Conservation (phyloP, 2,797 vertebrate genomes). For the Oophaga sylvatica region DNA sequence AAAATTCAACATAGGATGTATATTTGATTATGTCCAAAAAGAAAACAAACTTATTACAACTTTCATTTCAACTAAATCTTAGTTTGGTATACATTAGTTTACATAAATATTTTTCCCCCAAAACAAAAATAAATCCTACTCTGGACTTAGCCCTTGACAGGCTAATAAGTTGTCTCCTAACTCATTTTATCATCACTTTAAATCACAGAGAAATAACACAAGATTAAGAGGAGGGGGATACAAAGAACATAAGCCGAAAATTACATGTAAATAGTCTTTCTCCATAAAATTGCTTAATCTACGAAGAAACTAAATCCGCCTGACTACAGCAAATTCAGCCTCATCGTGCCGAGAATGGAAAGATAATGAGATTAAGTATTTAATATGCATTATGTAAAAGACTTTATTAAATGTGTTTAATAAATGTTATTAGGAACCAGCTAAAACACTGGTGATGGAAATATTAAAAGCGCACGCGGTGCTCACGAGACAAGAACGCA, state of each 20-base stretch:
- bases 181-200: slow-evolving; percentile 24
- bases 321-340: slow-evolving; percentile 23
- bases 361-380: slow-evolving; percentile 58
- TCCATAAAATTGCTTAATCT: slow-evolving; percentile 34
- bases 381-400: slow-evolving; percentile 52
- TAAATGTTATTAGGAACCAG: slow-evolving; percentile 49
- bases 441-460: slow-evolving; percentile 4
- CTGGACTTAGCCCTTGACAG: slow-evolving; percentile 8
- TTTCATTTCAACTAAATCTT: neutral
- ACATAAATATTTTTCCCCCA: neutral
- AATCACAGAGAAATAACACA: slow-evolving; percentile 47
- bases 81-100: neutral
- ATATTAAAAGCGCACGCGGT: neutral
- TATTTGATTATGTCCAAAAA: neutral
- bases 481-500: neutral
- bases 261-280: slow-evolving; percentile 57
- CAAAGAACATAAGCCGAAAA: slow-evolving; percentile 47
- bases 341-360: slow-evolving; percentile 15
- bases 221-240: slow-evolving; percentile 9
- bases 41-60: neutral
- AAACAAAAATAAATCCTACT: neutral
- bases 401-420: slow-evolving; percentile 58
- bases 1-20: neutral
- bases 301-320: slow-evolving; percentile 42
- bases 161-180: slow-evolving; percentile 30